phyloP scores from a whole-genome alignment of 2,888 invertebrate genomes.

The Drosophila gaucha region DNA sequence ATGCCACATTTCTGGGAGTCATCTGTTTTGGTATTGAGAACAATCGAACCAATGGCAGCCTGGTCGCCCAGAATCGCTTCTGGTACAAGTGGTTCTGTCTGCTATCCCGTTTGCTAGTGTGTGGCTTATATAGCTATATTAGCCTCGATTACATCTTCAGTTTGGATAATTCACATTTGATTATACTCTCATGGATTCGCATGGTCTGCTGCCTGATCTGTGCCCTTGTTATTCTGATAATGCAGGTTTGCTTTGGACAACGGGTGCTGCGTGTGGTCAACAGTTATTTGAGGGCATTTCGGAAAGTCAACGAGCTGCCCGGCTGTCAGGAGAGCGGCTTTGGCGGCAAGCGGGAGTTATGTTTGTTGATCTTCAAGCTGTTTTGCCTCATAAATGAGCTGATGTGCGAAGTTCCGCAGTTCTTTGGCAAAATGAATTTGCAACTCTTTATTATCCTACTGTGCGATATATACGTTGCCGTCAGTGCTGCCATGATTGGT shows the following conservation, averaged over 20 bases:
- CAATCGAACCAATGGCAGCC: slow-evolving; percentile 25
- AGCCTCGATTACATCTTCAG: not conserved
- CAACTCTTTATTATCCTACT: not conserved
- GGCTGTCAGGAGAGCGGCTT: slow-evolving; percentile 14
- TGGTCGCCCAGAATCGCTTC: slow-evolving; percentile 38
- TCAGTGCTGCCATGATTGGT: slow-evolving; percentile 29
- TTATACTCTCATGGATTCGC: slow-evolving; percentile 19
- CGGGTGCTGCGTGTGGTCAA: slow-evolving; percentile 41
- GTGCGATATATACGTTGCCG: slow-evolving; percentile 19
- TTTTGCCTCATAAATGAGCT: slow-evolving; percentile 35
- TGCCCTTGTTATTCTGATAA: slow-evolving; percentile 9
- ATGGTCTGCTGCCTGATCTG: slow-evolving; percentile 13
- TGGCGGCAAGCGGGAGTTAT: slow-evolving; percentile 50
- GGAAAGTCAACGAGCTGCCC: slow-evolving; percentile 23
- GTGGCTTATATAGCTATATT: slow-evolving; percentile 4
- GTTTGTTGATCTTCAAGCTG: slow-evolving; percentile 34
- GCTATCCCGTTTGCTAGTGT: slow-evolving; percentile 11
- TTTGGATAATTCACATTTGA: slow-evolving; percentile 13
- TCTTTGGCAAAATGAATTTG: not conserved
- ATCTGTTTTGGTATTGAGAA: slow-evolving; percentile 42
- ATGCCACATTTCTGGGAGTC: slow-evolving; percentile 53
- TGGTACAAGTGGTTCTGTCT: slow-evolving; percentile 57
- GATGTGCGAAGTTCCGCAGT: not conserved
- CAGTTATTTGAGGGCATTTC: slow-evolving; percentile 41
- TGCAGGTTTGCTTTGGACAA: slow-evolving; percentile 44